Evolutionary conservation across 2,113 vertebrate genomes (phyloP), one percentile per base, ranked within the genome.

Genomic region (Aythya baeri): DNA sequence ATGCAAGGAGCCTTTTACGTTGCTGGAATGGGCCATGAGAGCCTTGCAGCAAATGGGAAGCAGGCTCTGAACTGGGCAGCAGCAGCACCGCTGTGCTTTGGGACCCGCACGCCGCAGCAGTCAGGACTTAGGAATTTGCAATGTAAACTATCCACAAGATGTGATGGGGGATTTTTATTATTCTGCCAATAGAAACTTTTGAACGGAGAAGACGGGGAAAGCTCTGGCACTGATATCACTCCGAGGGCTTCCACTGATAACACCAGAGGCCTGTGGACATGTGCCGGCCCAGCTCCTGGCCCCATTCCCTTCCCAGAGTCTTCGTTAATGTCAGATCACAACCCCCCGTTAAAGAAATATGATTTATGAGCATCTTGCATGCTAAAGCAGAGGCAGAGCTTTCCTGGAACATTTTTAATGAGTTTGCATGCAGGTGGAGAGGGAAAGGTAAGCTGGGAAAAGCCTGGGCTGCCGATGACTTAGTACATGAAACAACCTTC

Each of bases 191-290:
- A 70, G 79, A 72, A 94, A 93, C 43, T 57, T 94, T n/a, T 44
- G 43, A 90, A 86, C 81, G 61, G 38, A 86, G 83, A 61, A 59
- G 62, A 75, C 78, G 0, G 2, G 29, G 25, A 94, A 75, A 90
- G 52, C 6, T 83, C 72, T 81, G 44, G 43, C 54, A 54, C 38
- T 41, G 57, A 88, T 81, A 36, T 66, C 68, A 91, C 65, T 95
- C 38, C 9, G 49, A 75, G 76, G 72, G 49, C 49, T 95, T 83
- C 85, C 68, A 92, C 83, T 63, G 91, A 83, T 94, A 94, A 82
- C 77, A 73, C 10, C 17, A 61, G 76, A 62, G 34, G 34, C 61
- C 92, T 61, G 61, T 2, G 67, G 43, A 36, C 21, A 65, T 62
- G 4, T 27, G 49, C 61, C 76, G 68, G 21, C n/a, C 7, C 16